Evolutionary conservation across 2,797 vertebrate species (phyloP), one percentile per base, ranked within the genome.

Genomic region (Fundulus diaphanus): DNA sequence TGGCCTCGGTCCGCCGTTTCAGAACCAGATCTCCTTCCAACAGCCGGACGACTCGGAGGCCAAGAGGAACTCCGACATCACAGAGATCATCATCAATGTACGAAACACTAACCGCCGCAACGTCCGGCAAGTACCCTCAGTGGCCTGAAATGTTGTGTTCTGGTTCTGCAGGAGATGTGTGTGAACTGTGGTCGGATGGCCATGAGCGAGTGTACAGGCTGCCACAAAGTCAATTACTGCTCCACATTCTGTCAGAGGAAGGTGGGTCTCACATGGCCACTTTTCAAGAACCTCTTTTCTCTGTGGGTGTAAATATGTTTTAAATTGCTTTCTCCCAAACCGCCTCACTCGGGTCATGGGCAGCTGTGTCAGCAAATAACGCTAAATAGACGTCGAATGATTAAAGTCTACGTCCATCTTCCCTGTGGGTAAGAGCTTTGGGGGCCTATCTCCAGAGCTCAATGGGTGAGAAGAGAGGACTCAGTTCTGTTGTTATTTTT

Each of bases 141-240:
- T 48, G 68, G 61, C 68, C 57, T 68, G 2, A 57, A 7, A 51
- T 56, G 42, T 35, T 27, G 1, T 70, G 40, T 54, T 29, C 54
- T 66, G 0, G 63, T 68, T 83, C 84, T 90, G 70, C 95, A 99
- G 98, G 97, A 99, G 82, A 97, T 96, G 79, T 99, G 98, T 0
- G 96, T 97, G 79, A 99, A 99, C 93, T 99, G 98, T 0, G 98
- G 98, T 0, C 96, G 98, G 0, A 95, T 97, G 79, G 98, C 98
- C 1, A 96, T 95, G 76, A 99, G 95, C 0, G 97, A 99, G 91
- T 99, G 98, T 76, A 97, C 97, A 0, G 97, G 97, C 37, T 99
- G 98, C 81, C 98, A 96, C 85, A 99, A 99, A 82, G 97, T 99
- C 88, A 97, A 98, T 95, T 99, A 99, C 95, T 99, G 98, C 93